Percentiles rank a stretch among this genome's conserved stretches.
Conservation (phyloP, 2,113 vertebrate genomes). For the Rattus norvegicus region GRCr8 NC_086027.1:108710501-108711000, state of each 20-base stretch:
- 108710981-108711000: accelerated
- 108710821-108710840: neutral
- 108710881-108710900: neutral
- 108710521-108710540: neutral
- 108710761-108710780: neutral
- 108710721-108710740: neutral
- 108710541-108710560: neutral
- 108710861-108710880: neutral
- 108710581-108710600: neutral
- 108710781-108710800: neutral
- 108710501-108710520: neutral
- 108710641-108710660: neutral
- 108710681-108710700: neutral
- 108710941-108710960: neutral
- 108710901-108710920: neutral
- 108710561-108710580: neutral
- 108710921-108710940: neutral
- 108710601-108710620: neutral
- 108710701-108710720: neutral
- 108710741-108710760: neutral
- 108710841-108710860: neutral
- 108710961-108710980: conserved; percentile 20
- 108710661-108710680: neutral
- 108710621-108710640: neutral
- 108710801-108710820: neutral